These are phyloP conservation scores for Trididemnum miniatum DNA, from an alignment of 23 tunicate species.

Conservation along the genomic window DNA sequence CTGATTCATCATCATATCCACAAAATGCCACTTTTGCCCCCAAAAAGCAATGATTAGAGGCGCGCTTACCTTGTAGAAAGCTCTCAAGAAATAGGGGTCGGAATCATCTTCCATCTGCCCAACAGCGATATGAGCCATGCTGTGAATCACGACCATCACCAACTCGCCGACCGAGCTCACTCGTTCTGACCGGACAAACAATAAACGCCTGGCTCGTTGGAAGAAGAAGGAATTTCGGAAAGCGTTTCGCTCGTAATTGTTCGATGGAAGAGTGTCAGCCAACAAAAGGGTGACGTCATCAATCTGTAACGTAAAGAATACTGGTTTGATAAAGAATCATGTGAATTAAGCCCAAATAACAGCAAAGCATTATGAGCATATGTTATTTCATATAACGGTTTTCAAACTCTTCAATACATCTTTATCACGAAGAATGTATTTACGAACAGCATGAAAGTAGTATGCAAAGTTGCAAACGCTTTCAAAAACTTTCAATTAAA, in stretches of 20 bases:
- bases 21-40: no score
- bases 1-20: no score
- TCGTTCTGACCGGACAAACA: slow-evolving; percentile 75
- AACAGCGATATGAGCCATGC: slow-evolving; percentile 86
- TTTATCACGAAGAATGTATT: no score
- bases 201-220: slow-evolving; percentile 53
- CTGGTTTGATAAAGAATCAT: background rate
- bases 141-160: slow-evolving; percentile 87
- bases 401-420: no score
- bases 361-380: background rate
- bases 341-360: no score
- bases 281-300: slow-evolving; percentile 57
- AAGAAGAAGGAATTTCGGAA: slow-evolving; percentile 88
- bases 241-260: slow-evolving; percentile 85
- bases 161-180: slow-evolving; percentile 81
- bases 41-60: no score
- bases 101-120: slow-evolving; percentile 86
- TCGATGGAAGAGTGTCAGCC: slow-evolving; percentile 69
- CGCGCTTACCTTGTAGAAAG: slow-evolving; percentile 98
- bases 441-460: background rate
- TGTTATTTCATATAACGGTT: background rate
- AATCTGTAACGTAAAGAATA: slow-evolving; percentile 28
- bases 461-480: background rate
- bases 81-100: slow-evolving; percentile 89
- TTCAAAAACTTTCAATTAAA: no score